phyloP scores from a whole-genome alignment of 2,888 invertebrate genomes.

The Drosophila rubida region DNA sequence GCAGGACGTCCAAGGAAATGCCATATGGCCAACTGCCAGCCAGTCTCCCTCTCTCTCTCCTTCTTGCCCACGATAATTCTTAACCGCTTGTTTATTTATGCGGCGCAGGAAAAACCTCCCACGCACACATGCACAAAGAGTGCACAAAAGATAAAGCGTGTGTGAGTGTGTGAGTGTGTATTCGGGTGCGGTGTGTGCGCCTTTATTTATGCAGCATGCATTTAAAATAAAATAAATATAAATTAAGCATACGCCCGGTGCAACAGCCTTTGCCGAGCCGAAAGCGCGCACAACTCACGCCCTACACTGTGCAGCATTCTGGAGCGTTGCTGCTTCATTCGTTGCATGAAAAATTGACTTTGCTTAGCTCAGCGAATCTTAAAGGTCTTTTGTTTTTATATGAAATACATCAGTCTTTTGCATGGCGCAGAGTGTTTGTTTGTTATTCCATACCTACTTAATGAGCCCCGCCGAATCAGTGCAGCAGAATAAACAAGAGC shows the following conservation, averaged over 20 bases:
- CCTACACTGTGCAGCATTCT: slow-evolving; percentile 21
- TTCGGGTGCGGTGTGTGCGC: slow-evolving; percentile 29
- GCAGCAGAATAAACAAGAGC: too few relatives aligned
- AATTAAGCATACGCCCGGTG: slow-evolving; percentile 75
- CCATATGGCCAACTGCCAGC: slow-evolving; percentile 43
- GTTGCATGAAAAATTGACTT: too few relatives aligned
- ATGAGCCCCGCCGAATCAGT: too few relatives aligned
- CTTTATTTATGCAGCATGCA: slow-evolving; percentile 77
- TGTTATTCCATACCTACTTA: too few relatives aligned
- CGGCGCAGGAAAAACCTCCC: slow-evolving; percentile 64
- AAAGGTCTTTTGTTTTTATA: too few relatives aligned
- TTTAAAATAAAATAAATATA: slow-evolving; percentile 79
- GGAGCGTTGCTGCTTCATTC: too few relatives aligned
- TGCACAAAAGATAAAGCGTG: slow-evolving; percentile 41
- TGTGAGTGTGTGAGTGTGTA: slow-evolving; percentile 22
- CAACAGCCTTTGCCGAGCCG: slow-evolving; percentile 48
- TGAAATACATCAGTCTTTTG: too few relatives aligned
- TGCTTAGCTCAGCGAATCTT: too few relatives aligned
- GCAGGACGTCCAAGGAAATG: slow-evolving; percentile 47
- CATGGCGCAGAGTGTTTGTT: too few relatives aligned
- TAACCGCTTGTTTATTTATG: slow-evolving; percentile 79
- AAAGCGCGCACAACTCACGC: slow-evolving; percentile 18
- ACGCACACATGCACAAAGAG: slow-evolving; percentile 18
- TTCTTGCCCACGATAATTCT: slow-evolving; percentile 67
- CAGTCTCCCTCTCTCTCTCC: slow-evolving; percentile 1